Conservation (phyloP, 2,888 invertebrate genomes). For the Spilarctia lutea region DNA sequence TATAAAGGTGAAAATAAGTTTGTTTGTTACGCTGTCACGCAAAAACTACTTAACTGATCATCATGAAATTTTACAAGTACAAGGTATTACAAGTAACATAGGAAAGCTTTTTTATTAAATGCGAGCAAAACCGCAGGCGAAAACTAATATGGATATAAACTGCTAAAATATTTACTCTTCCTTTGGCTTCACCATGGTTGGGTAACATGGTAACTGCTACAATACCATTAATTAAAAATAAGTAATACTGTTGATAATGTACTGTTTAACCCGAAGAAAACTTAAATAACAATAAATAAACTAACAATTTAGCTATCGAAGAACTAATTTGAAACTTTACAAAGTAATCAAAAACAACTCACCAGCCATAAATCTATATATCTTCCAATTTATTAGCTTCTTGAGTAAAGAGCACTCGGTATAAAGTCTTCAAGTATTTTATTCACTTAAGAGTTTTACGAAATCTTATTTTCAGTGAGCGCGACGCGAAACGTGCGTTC, state of each 20-base stretch:
- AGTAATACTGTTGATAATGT: background rate
- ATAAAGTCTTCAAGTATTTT: constrained; percentile 23
- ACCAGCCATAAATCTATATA: constrained; percentile 45
- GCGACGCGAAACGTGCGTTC: constrained; percentile 29
- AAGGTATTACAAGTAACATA: too few species aligned
- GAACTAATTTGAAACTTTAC: background rate
- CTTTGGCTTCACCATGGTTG: too few species aligned
- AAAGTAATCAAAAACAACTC: constrained; percentile 24
- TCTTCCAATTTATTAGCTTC: constrained; percentile 36
- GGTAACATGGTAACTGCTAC: too few species aligned
- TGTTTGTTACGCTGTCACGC: too few species aligned
- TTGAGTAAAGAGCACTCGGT: constrained; percentile 38
- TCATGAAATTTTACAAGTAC: too few species aligned
- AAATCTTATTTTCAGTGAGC: constrained; percentile 31
- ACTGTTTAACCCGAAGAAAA: background rate
- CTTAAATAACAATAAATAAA: background rate
- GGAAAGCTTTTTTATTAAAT: too few species aligned
- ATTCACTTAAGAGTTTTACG: constrained; percentile 36
- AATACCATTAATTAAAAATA: background rate
- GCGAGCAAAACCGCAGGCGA: too few species aligned
- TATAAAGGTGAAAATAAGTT: too few species aligned
- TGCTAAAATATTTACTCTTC: too few species aligned
- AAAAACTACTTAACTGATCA: too few species aligned
- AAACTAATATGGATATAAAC: too few species aligned
- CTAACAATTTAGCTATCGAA: background rate